Percentiles rank a stretch among this genome's conserved stretches.
These are phyloP conservation scores for Aporophyla nigra DNA, from an alignment of 2,888 invertebrate species.

Conservation along the genomic window DNA sequence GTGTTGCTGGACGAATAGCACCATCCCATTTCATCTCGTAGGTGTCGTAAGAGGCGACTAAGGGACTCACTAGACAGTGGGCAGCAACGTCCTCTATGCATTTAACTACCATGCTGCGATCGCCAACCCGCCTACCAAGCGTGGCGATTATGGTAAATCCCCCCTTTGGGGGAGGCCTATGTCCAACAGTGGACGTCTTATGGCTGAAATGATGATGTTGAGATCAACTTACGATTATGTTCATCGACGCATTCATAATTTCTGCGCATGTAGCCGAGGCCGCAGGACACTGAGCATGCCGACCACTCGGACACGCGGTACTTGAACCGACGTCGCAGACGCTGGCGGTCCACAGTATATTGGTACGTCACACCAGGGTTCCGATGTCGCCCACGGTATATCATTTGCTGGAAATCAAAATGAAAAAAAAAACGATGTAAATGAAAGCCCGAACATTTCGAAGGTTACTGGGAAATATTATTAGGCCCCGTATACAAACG, in stretches of 20 bases:
- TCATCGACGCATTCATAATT: constrained; percentile 83
- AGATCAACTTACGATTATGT: constrained; percentile 76
- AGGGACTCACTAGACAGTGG: too few species aligned
- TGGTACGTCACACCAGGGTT: constrained; percentile 96
- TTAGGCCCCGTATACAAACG: not conserved
- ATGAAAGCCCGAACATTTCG: not conserved
- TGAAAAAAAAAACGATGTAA: not conserved
- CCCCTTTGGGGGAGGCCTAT: too few species aligned
- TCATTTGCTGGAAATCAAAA: constrained; percentile 88
- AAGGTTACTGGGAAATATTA: not conserved
- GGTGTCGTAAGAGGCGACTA: too few species aligned
- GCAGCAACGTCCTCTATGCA: too few species aligned
- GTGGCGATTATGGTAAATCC: too few species aligned
- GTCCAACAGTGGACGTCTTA: too few species aligned
- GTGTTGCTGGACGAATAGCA: too few species aligned
- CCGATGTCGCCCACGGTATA: constrained; percentile 93
- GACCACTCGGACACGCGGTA: constrained; percentile 96
- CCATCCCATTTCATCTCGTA: too few species aligned
- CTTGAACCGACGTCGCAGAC: constrained; percentile 89
- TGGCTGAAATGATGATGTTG: too few species aligned
- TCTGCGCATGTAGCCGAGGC: constrained; percentile 93
- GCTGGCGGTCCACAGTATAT: constrained; percentile 93
- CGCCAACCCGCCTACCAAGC: too few species aligned
- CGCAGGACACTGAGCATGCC: constrained; percentile 94
- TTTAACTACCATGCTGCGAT: too few species aligned